A percentile compares a stretch with the other conserved stretches of the same genome.
Conservation (phyloP, 2,888 invertebrate species). For the Ichneumoninae sp. region DNA sequence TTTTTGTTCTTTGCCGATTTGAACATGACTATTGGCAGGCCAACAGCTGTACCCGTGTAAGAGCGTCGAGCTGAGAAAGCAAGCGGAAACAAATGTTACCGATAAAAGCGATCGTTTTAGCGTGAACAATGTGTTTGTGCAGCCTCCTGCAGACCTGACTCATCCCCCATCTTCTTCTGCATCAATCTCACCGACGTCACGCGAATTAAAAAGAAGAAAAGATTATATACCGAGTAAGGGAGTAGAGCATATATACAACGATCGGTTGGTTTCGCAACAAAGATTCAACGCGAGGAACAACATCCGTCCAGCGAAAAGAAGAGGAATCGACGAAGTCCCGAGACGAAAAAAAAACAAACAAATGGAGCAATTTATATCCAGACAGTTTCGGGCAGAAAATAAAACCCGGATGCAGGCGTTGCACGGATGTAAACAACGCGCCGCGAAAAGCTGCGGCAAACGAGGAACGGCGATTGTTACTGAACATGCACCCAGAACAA, state of each 20-base stretch:
- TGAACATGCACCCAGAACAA: background rate
- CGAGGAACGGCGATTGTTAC: background rate
- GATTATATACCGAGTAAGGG: constrained; percentile 39
- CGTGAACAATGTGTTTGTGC: constrained; percentile 67
- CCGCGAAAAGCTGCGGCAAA: background rate
- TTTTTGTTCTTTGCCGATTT: no score
- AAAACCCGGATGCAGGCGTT: constrained; percentile 50
- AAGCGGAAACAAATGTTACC: constrained; percentile 43
- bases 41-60: background rate
- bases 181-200: constrained; percentile 6
- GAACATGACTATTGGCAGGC: background rate
- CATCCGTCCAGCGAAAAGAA: constrained; percentile 47
- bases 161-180: constrained; percentile 27
- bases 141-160: constrained; percentile 50
- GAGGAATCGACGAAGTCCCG: background rate
- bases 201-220: constrained; percentile 20
- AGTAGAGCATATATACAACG: constrained; percentile 15
- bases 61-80: background rate
- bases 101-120: constrained; percentile 53
- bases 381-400: constrained; percentile 32
- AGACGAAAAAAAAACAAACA: constrained; percentile 37
- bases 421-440: constrained; percentile 20
- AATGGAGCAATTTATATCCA: constrained; percentile 53
- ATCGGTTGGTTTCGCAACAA: constrained; percentile 53
- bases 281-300: constrained; percentile 56